Evolutionary conservation across 2,113 vertebrate genomes (phyloP).

Genomic region (Plotosus lineatus): DNA sequence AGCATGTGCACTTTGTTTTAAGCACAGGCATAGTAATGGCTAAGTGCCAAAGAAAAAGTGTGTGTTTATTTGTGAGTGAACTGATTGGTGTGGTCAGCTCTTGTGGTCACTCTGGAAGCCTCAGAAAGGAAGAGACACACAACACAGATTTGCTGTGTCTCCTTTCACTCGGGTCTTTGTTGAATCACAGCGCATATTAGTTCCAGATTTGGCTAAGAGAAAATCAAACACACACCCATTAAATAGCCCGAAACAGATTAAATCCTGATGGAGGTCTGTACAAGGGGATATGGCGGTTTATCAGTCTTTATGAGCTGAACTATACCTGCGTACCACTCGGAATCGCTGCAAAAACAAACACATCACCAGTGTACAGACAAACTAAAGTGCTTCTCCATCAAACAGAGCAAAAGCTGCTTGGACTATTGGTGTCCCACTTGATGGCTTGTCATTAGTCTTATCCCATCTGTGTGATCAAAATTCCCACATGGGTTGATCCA

Average conservation of each 20-base stretch:
- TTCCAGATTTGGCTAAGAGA: neutral
- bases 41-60: neutral
- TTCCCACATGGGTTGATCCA: no score
- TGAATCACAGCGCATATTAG: neutral
- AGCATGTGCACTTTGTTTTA: neutral
- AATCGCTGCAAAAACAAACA: neutral
- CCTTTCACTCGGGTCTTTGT: neutral
- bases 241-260: neutral
- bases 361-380: neutral
- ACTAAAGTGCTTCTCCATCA: neutral
- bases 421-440: neutral
- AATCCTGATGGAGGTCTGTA: neutral
- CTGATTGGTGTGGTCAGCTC: neutral
- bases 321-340: neutral
- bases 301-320: neutral
- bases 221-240: neutral
- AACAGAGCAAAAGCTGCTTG: neutral
- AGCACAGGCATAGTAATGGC: neutral
- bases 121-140: neutral
- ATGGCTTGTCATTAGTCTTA: neutral
- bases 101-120: neutral
- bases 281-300: neutral
- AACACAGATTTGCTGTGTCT: neutral
- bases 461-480: no score
- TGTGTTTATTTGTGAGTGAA: slow-evolving; percentile 4